Evolutionary conservation across 2,888 invertebrate species (phyloP), one percentile per base, ranked within the genome.

Genomic region (Ectobius pallidus): DNA sequence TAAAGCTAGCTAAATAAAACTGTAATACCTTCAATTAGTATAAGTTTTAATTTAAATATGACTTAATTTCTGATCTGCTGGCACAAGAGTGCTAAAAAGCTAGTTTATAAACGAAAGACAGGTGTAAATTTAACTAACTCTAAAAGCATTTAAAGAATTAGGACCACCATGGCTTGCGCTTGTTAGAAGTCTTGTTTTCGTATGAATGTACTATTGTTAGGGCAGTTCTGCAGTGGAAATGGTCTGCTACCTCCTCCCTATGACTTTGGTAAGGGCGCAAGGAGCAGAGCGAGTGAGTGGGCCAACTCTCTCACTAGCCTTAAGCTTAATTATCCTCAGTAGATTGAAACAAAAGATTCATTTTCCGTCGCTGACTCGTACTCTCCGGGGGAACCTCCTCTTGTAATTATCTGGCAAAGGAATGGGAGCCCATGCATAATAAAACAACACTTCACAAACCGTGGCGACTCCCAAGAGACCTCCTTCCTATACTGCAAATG

Each of bases 311-410:
- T 69, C 52, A 9, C 44, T 61, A 69, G 75, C 71, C 73, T 67
- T 58, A 70, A 58, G 73, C 73, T 71, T 75, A 75, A 75, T 75
- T 75, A 75, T 52, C 69, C 52, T 73, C 72, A 71, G 69, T 70
- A 75, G 75, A 75, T 75, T 75, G 73, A 75, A 75, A 75, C 75
- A 75, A 75, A 75, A 75, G 75, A 75, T 75, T 75, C 75, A 75
- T 75, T 75, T 75, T 75, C 69, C 70, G 74, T 55, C 62, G 69
- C 69, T 69, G 72, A 63, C 65, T 63, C 58, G 63, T n/a, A n/a
- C n/a, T 27, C 73, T 72, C 27, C 58, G 34, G 70, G 42, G 42
- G 58, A 70, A 49, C 34, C 49, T 58, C 70, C 67, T 32, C 71
- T 65, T 70, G 73, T 73, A 73, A 73, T 73, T 73, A 73, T 70